phyloP scores from a whole-genome alignment of 1,140 invertebrate genomes.

The Lycorma delicatula region DNA sequence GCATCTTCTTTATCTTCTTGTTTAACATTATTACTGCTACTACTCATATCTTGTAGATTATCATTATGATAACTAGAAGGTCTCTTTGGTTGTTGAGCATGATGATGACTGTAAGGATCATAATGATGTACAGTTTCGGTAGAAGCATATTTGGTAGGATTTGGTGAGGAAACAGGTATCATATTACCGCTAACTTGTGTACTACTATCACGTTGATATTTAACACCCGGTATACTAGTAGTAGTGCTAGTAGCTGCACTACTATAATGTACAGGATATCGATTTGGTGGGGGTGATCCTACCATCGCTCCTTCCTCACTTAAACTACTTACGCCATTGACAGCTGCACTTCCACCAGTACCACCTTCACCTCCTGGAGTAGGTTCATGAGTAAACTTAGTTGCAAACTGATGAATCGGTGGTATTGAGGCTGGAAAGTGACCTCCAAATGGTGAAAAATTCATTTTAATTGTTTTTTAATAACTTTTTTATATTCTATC shows the following conservation, averaged over 20 bases:
- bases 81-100: conserved; percentile 5
- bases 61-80: conserved; percentile 13
- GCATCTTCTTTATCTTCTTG: conserved; percentile 20
- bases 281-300: conserved; percentile 11
- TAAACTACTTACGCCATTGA: conserved; percentile 23
- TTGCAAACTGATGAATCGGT: conserved; percentile 53
- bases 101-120: conserved; percentile 14
- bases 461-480: too few relatives aligned
- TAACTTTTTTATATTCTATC: too few relatives aligned
- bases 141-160: not conserved
- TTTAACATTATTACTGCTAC: conserved; percentile 16
- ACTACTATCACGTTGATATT: conserved; percentile 26
- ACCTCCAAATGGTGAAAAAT: conserved; percentile 59
- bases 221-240: conserved; percentile 13
- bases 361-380: conserved; percentile 36
- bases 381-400: conserved; percentile 54
- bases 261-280: conserved; percentile 22
- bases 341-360: conserved; percentile 42
- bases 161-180: conserved; percentile 17
- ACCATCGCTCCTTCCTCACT: conserved; percentile 18
- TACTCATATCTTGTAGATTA: conserved; percentile 12
- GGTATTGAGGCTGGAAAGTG: conserved; percentile 43
- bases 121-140: conserved; percentile 20
- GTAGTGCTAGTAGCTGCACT: conserved; percentile 10
- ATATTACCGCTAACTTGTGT: conserved; percentile 25